phyloP scores from a whole-genome alignment of 2,888 invertebrate species.

The Lithophane ornitopus region DNA sequence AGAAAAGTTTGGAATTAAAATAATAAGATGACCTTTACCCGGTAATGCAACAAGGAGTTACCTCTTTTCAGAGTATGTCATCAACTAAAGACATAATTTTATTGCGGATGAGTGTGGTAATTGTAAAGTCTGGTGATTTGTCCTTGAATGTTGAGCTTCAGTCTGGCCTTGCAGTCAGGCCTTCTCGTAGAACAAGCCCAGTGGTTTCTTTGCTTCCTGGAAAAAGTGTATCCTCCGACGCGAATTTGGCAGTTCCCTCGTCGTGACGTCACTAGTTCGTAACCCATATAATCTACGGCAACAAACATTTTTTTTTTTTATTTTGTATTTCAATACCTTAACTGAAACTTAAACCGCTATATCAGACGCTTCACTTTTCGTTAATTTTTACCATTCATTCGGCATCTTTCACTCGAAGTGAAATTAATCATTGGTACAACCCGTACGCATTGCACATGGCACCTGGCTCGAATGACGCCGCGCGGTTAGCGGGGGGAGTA shows the following conservation, averaged over 20 bases:
- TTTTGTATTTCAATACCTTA: background rate
- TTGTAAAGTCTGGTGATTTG: slow-evolving; percentile 28
- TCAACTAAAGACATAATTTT: background rate
- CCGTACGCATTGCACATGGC: too few relatives aligned
- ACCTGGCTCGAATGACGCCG: too few relatives aligned
- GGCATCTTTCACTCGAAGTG: background rate
- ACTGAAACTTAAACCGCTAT: too few relatives aligned
- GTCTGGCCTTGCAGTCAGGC: slow-evolving; percentile 69
- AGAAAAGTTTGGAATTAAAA: background rate
- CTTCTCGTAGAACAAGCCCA: slow-evolving; percentile 74
- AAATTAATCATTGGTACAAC: too few relatives aligned
- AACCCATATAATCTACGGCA: slow-evolving; percentile 20
- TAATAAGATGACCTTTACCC: background rate
- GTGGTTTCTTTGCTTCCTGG: slow-evolving; percentile 32
- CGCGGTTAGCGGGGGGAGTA: too few relatives aligned
- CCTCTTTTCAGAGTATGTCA: slow-evolving; percentile 3
- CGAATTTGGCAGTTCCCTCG: slow-evolving; percentile 21
- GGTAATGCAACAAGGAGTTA: background rate
- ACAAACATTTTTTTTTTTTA: slow-evolving; percentile 17
- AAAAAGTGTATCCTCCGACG: slow-evolving; percentile 69
- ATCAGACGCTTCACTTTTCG: background rate
- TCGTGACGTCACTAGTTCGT: slow-evolving; percentile 36
- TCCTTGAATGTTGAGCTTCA: slow-evolving; percentile 49
- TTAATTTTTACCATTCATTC: background rate
- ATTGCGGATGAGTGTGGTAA: slow-evolving; percentile 22